These are phyloP conservation scores for Sternotherus odoratus DNA, from an alignment of 2,797 vertebrate species.

Conservation along the genomic window DNA sequence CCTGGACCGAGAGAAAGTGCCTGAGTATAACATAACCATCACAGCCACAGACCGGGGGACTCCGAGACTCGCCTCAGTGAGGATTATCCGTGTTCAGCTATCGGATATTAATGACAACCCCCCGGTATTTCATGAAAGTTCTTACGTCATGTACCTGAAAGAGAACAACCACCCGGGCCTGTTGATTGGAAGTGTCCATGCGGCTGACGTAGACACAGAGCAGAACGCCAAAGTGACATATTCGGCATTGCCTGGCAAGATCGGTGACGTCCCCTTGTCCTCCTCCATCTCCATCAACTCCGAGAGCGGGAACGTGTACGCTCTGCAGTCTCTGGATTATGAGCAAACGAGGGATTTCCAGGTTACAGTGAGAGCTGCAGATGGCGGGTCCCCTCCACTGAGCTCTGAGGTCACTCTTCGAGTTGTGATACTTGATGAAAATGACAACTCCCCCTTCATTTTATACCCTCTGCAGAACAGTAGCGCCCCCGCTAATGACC, in stretches of 20 bases:
- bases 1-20: conserved; percentile 73
- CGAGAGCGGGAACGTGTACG: conserved; percentile 78
- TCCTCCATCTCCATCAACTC: conserved; percentile 72
- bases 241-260: conserved; percentile 63
- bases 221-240: conserved; percentile 81
- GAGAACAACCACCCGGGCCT: conserved; percentile 65
- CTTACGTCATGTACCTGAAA: conserved; percentile 72
- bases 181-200: conserved; percentile 71
- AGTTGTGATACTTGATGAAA: neutral
- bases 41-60: conserved; percentile 77
- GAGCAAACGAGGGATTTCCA: conserved; percentile 74
- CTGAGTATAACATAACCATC: conserved; percentile 77
- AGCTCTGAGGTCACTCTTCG: conserved; percentile 22
- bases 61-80: conserved; percentile 72
- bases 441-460: neutral
- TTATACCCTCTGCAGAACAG: neutral
- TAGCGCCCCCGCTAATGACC: neutral
- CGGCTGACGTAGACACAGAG: conserved; percentile 80
- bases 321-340: conserved; percentile 79
- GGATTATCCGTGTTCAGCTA: conserved; percentile 73
- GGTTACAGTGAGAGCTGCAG: conserved; percentile 71
- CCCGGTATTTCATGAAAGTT: conserved; percentile 74
- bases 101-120: conserved; percentile 78
- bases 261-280: conserved; percentile 55
- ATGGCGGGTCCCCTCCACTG: conserved; percentile 78